Conservation (phyloP, 2,888 invertebrate species). For the Diloba caeruleocephala region DNA sequence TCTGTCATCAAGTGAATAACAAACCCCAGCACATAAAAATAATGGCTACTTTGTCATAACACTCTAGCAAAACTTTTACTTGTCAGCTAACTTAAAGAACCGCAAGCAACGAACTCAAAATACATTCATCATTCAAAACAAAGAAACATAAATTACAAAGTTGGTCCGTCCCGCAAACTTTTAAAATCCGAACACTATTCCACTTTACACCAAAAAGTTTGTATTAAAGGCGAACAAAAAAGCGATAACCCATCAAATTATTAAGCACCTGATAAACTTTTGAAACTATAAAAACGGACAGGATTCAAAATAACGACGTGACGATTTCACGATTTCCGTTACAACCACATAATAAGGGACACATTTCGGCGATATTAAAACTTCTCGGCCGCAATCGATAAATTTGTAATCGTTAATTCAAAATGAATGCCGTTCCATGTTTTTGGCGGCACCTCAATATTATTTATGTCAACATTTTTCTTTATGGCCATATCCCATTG, state of each 20-base stretch:
- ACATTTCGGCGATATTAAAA: constrained; percentile 38
- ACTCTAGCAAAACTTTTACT: constrained; percentile 34
- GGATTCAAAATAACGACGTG: constrained; percentile 36
- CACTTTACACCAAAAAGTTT: constrained; percentile 31
- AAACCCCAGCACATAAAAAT: constrained; percentile 13
- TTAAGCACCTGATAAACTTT: constrained; percentile 49
- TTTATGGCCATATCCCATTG: constrained; percentile 60
- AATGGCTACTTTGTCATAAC: constrained; percentile 33
- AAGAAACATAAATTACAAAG: constrained; percentile 75
- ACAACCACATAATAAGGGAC: constrained; percentile 23
- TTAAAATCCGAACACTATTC: constrained; percentile 35
- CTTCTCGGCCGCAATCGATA: constrained; percentile 36
- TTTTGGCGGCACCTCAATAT: constrained; percentile 77
- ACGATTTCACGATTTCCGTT: constrained; percentile 37
- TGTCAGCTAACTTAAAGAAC: constrained; percentile 42
- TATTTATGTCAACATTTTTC: constrained; percentile 83
- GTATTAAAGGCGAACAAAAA: constrained; percentile 29
- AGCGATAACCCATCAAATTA: constrained; percentile 34
- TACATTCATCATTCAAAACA: constrained; percentile 58
- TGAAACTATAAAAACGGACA: constrained; percentile 35
- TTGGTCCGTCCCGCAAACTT: constrained; percentile 47
- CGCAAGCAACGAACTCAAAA: constrained; percentile 30
- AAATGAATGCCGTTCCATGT: constrained; percentile 54
- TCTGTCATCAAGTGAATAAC: constrained; percentile 11
- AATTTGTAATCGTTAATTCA: constrained; percentile 52